Evolutionary conservation across 1,140 invertebrate species (phyloP), one percentile per base, ranked within the genome.

Genomic region (Drosophila mayri): DNA sequence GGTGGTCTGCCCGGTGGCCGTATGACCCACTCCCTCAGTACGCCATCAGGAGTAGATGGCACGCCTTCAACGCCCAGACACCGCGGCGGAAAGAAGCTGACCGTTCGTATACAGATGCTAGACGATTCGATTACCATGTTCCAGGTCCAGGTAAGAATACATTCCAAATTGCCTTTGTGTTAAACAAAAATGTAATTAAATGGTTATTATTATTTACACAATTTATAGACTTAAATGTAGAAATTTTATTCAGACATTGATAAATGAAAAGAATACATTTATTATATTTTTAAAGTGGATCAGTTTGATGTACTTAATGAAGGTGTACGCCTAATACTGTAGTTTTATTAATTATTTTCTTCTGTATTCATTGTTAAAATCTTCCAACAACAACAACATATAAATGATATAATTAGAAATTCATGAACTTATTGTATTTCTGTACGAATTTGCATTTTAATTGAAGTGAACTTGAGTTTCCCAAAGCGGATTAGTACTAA

Each of bases 41-140:
- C 96, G 77, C 96, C 96, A 60, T 96, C 96, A 38, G 96, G 96
- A 41, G 96, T 97, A 79, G 96, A 97, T 92, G 96, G 96, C 72
- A 96, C 96, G 46, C 95, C 96, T 32, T 94, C 96, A 59, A 96
- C 96, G 61, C 96, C 96, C n/a, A 92, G 94, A 35, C 92, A 92
- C 80, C 96, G 96, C 90, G 95, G 96, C 79, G 96, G 97, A 77
- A 98, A 98, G 93, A 97, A 97, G 95, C 94, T 98, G 46, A 96
- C 96, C 16, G 96, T 98, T 49, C 94, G 96, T 78, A 96, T 98
- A 43, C 96, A 97, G 93, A 98, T 97, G 97, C 94, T 98, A 63
- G 97, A 98, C 86, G 97, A 97, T 93, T 95, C 96, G 28, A 94
- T 97, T 91, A 97, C 97, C 62, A 96, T 97, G 94, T 98, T 98